Conservation (phyloP, 2,113 vertebrate species). For the Alethe castanea region DNA sequence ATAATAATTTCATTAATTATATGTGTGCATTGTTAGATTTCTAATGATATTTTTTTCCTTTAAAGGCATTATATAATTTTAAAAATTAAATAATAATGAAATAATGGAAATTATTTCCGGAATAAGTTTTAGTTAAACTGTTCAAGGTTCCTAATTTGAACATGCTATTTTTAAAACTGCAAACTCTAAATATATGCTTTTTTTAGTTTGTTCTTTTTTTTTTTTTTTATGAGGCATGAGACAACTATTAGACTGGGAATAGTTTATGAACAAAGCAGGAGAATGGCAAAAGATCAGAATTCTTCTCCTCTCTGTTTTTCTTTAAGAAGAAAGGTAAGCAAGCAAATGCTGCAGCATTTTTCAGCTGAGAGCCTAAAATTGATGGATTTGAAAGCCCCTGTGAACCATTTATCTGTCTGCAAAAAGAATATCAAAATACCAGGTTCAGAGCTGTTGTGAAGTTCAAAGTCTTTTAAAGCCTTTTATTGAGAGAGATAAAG, state of each 20-base stretch:
- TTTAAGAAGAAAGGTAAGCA: not conserved
- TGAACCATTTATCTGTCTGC: not conserved
- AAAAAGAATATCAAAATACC: not conserved
- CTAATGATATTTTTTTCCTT: not conserved
- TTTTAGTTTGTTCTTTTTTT: too few relatives aligned
- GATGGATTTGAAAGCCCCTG: not conserved
- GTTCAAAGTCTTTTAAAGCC: not conserved
- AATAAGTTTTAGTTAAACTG: not conserved
- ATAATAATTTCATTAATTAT: not conserved
- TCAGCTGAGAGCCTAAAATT: not conserved
- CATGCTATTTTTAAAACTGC: not conserved
- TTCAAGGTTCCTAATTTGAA: not conserved
- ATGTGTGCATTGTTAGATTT: not conserved
- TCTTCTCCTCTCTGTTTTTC: not conserved
- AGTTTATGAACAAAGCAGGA: not conserved
- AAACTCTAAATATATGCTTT: not conserved
- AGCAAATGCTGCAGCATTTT: not conserved
- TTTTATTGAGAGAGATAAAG: not conserved
- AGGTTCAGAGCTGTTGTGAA: not conserved
- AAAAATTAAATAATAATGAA: too few relatives aligned
- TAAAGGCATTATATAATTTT: not conserved
- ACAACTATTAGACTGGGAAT: not conserved
- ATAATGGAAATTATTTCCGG: not conserved
- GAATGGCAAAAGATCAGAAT: not conserved
- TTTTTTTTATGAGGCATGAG: not conserved